A percentile compares a stretch with the other conserved stretches of the same genome.
These are phyloP conservation scores for Onychomys arenicola DNA, from an alignment of 2,797 vertebrate species.

Conservation along the genomic window DNA sequence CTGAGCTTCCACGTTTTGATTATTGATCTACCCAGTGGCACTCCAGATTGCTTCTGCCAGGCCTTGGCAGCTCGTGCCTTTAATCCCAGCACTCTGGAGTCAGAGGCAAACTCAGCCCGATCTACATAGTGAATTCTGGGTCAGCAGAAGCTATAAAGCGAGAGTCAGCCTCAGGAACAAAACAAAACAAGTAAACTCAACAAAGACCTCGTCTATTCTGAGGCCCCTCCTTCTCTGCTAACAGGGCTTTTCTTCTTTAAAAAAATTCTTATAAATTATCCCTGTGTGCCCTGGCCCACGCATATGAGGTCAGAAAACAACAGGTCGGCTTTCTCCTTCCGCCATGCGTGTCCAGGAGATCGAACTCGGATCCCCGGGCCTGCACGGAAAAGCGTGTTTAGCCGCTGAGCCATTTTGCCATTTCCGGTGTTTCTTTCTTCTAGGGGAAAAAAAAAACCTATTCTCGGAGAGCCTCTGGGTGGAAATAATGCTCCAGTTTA, in stretches of 20 bases:
- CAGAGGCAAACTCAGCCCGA: background rate
- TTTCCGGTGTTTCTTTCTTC: background rate
- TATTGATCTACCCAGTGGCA: too few species aligned
- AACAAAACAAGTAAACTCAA: background rate
- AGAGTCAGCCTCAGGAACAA: background rate
- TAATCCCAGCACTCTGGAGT: background rate
- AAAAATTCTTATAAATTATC: background rate
- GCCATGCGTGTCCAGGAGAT: too few species aligned
- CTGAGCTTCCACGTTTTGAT: background rate
- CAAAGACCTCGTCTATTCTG: background rate
- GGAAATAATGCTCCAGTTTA: background rate
- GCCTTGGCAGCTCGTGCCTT: background rate
- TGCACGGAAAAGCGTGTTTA: background rate
- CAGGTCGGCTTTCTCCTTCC: background rate
- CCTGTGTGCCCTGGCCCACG: too few species aligned
- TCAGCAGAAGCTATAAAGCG: background rate
- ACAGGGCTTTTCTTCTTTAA: background rate
- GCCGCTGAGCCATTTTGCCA: accelerated
- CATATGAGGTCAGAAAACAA: background rate
- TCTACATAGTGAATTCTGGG: background rate
- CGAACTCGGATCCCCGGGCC: background rate
- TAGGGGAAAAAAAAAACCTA: too few species aligned
- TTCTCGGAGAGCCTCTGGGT: background rate
- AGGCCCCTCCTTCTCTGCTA: background rate
- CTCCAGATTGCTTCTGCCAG: background rate